Evolutionary conservation across 2,113 vertebrate species (phyloP).

Genomic region (Misgurnus mizolepis): DNA sequence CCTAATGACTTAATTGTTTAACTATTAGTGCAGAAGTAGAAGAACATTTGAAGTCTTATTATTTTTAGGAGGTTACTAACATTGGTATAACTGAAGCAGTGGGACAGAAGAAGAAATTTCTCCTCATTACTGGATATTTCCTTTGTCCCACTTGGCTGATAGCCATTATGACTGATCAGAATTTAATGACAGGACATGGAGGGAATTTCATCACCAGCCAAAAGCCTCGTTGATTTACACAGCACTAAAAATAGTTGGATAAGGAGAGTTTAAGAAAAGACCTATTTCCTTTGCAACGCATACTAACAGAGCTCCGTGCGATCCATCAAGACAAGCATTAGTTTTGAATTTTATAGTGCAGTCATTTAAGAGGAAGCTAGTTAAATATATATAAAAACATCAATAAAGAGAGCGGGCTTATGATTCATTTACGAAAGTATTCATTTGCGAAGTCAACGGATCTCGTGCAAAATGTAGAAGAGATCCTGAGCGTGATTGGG

Average conservation of each 20-base stretch:
- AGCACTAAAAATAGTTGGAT: conserved; percentile 84
- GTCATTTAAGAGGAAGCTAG: conserved; percentile 60
- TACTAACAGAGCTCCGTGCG: conserved; percentile 68
- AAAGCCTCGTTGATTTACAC: conserved; percentile 79
- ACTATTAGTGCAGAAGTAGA: too few species aligned
- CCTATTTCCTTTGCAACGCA: conserved; percentile 76
- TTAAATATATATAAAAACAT: conserved; percentile 61
- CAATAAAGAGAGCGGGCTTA: conserved; percentile 53
- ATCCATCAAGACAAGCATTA: conserved; percentile 77
- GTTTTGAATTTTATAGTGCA: conserved; percentile 74
- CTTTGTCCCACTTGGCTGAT: conserved; percentile 71
- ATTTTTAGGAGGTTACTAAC: conserved; percentile 41
- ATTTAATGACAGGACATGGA: conserved; percentile 80
- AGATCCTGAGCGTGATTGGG: conserved; percentile 31
- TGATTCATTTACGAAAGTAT: conserved; percentile 56
- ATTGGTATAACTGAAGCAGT: conserved; percentile 29
- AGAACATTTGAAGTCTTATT: background rate
- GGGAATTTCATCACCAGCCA: conserved; percentile 72
- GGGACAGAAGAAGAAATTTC: conserved; percentile 54
- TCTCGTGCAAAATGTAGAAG: conserved; percentile 35
- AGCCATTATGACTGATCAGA: conserved; percentile 77
- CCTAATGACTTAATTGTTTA: background rate
- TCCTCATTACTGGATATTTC: conserved; percentile 72
- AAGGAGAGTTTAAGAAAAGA: conserved; percentile 79
- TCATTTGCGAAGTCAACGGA: conserved; percentile 44